Conservation (phyloP, 2,113 vertebrate genomes). For the Sula dactylatra region DNA sequence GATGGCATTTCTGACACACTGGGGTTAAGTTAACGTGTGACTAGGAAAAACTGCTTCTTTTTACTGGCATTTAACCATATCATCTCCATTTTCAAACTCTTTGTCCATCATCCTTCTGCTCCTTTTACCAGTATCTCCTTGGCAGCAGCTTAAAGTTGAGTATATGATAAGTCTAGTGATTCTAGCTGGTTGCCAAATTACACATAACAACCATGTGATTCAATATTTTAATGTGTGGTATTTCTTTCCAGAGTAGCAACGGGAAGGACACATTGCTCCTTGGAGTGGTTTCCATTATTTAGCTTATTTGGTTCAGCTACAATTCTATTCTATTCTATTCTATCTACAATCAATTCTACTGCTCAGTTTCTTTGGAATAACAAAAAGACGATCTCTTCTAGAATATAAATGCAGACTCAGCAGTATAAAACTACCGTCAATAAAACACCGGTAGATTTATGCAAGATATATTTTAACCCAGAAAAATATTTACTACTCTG, state of each 20-base stretch:
- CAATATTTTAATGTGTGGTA: neutral
- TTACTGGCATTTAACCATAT: neutral
- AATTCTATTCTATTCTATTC: neutral
- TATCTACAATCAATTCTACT: neutral
- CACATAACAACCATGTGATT: neutral
- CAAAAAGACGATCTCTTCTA: neutral
- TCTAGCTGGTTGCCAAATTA: neutral
- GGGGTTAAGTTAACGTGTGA: neutral
- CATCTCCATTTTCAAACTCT: neutral
- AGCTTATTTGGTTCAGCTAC: neutral
- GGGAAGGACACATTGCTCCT: neutral
- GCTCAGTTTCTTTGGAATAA: neutral
- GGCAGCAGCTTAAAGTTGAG: neutral
- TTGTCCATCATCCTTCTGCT: neutral
- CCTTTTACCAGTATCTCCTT: neutral
- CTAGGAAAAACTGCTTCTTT: neutral
- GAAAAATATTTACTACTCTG: neutral
- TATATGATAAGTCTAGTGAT: neutral
- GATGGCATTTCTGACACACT: neutral
- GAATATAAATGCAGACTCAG: neutral
- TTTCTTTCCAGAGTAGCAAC: neutral
- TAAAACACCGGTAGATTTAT: neutral
- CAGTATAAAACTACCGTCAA: neutral
- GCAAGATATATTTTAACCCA: neutral
- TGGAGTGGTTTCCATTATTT: neutral